Percentiles rank a stretch among this genome's conserved stretches.
Evolutionary conservation across 2,113 vertebrate species (phyloP).

Genomic region (Catharus bicknelli): DNA sequence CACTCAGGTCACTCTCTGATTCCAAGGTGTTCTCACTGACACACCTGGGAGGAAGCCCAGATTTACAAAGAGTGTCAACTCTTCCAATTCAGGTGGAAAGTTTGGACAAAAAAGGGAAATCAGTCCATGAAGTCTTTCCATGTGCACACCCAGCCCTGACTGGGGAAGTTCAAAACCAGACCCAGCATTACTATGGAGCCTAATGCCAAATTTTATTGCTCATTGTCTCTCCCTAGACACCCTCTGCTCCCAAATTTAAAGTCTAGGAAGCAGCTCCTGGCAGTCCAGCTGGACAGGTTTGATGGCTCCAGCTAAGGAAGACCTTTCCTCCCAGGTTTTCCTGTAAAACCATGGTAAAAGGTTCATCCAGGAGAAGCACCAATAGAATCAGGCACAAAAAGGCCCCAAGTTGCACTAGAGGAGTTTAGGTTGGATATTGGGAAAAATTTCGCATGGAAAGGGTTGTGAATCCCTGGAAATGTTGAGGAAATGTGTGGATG

Average conservation of each 20-base stretch:
- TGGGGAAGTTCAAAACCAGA: background rate
- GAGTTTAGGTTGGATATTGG: background rate
- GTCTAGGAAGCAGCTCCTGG: background rate
- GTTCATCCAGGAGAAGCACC: background rate
- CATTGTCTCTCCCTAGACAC: background rate
- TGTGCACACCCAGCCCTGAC: background rate
- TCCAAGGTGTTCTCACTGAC: background rate
- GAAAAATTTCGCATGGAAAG: background rate
- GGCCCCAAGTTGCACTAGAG: background rate
- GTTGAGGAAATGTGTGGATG: background rate
- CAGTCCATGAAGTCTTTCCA: background rate
- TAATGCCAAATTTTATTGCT: background rate
- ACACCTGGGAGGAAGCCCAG: background rate
- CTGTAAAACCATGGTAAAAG: background rate
- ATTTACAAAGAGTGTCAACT: background rate
- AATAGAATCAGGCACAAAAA: background rate
- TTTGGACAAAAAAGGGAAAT: background rate
- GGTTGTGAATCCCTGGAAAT: background rate
- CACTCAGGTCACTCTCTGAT: background rate
- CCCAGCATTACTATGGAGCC: rapidly evolving
- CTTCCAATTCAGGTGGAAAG: background rate
- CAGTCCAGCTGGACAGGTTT: background rate
- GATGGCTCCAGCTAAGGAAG: background rate
- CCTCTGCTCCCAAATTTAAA: background rate
- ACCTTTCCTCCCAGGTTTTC: background rate